Evolutionary conservation across 2,113 vertebrate species (phyloP).

Genomic region (Zosterops lateralis): DNA sequence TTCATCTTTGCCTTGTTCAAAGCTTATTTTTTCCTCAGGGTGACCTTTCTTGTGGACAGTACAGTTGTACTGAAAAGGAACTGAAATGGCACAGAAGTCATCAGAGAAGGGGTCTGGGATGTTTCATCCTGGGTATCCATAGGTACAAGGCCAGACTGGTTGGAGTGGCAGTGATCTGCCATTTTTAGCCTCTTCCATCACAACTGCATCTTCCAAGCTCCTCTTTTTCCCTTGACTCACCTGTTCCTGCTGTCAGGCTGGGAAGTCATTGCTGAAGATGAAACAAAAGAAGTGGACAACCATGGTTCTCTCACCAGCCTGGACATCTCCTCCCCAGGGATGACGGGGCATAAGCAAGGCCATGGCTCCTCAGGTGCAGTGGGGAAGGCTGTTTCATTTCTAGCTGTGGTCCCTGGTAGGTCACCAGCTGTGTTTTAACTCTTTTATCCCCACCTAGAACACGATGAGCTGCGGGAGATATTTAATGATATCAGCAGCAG

Average conservation of each 20-base stretch:
- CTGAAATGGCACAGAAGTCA: not conserved
- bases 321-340: constrained; percentile 81
- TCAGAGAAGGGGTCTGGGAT: not conserved
- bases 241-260: constrained; percentile 76
- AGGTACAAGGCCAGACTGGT: not conserved
- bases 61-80: not conserved
- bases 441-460: constrained; percentile 52
- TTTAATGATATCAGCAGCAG: constrained; percentile 89
- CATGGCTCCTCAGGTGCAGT: constrained; percentile 80
- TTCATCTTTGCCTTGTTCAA: not conserved
- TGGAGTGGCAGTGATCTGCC: not conserved
- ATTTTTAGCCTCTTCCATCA: not conserved
- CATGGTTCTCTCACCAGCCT: constrained; percentile 80
- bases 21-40: not conserved
- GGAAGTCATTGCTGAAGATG: constrained; percentile 90
- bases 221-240: constrained; percentile 74
- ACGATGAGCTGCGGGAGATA: constrained; percentile 82
- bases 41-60: not conserved
- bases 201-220: not conserved
- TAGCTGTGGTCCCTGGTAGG: not conserved
- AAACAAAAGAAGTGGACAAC: constrained; percentile 86
- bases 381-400: not conserved
- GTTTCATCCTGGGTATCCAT: not conserved
- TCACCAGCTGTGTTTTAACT: not conserved
- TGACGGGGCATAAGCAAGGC: constrained; percentile 79